Conservation (phyloP, 1,140 invertebrate species). For the Prorops nasuta region DNA sequence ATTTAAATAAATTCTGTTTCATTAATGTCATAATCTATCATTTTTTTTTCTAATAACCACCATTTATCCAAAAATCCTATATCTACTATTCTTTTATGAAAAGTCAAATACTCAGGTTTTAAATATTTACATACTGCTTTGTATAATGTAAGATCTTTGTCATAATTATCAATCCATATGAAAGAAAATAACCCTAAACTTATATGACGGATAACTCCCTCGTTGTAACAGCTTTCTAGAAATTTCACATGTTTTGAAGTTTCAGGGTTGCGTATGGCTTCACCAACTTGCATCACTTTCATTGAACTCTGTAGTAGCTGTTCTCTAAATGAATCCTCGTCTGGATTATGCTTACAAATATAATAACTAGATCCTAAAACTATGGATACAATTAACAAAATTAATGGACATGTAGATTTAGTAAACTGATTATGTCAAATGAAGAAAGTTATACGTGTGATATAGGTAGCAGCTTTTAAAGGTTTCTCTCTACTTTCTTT, state of each 20-base stretch:
- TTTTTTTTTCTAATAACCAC: constrained; percentile 58
- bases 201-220: constrained; percentile 64
- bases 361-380: constrained; percentile 50
- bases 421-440: neutral
- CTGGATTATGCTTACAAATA: constrained; percentile 63
- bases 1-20: constrained; percentile 27
- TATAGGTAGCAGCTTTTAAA: constrained; percentile 27
- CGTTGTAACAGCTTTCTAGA: constrained; percentile 65
- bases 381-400: constrained; percentile 20
- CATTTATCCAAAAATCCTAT: constrained; percentile 75
- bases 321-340: constrained; percentile 63
- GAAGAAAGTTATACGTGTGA: constrained; percentile 15
- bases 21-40: constrained; percentile 38
- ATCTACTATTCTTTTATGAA: constrained; percentile 70
- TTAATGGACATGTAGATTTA: neutral
- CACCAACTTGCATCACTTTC: constrained; percentile 66
- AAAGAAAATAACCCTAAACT: constrained; percentile 72
- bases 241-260: constrained; percentile 65
- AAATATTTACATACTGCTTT: constrained; percentile 72
- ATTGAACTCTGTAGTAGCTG: constrained; percentile 60
- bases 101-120: constrained; percentile 61
- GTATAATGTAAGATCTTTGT: constrained; percentile 66
- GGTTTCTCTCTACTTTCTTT: constrained; percentile 43
- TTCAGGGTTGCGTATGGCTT: constrained; percentile 65
- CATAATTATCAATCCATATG: constrained; percentile 72